phyloP scores from a whole-genome alignment of 1,140 invertebrate genomes.

The Phthorimaea operculella region DNA sequence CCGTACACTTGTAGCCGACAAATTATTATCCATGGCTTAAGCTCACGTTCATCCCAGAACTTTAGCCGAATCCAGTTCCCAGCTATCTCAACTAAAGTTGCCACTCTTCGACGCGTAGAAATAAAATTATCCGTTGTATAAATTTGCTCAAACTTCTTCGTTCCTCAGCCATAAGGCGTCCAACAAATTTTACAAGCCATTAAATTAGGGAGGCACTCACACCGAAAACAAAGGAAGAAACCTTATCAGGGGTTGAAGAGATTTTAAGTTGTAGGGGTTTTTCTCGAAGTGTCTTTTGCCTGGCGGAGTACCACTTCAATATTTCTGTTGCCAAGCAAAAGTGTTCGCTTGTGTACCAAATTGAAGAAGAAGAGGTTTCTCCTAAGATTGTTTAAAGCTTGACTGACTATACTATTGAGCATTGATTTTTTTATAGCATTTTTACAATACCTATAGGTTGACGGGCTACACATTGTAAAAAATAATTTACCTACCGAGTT shows the following conservation, averaged over 20 bases:
- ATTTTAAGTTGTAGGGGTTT: neutral
- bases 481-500: too few species aligned
- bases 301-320: too few species aligned
- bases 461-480: too few species aligned
- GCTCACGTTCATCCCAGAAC: too few species aligned
- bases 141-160: constrained; percentile 23
- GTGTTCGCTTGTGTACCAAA: neutral
- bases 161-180: constrained; percentile 25
- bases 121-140: constrained; percentile 28
- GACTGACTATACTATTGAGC: too few species aligned
- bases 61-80: too few species aligned
- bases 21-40: too few species aligned
- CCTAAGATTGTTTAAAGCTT: too few species aligned
- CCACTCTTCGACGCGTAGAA: constrained; percentile 17
- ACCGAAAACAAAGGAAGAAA: neutral
- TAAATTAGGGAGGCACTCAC: neutral
- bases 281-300: neutral
- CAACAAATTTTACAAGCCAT: constrained; percentile 9
- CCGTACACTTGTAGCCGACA: too few species aligned
- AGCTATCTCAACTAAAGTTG: constrained; percentile 8
- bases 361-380: too few species aligned
- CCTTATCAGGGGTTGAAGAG: neutral
- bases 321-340: neutral
- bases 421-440: too few species aligned
- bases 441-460: too few species aligned